phyloP scores from a whole-genome alignment of 2,113 vertebrate genomes.

The Onychostruthus taczanowskii region DNA sequence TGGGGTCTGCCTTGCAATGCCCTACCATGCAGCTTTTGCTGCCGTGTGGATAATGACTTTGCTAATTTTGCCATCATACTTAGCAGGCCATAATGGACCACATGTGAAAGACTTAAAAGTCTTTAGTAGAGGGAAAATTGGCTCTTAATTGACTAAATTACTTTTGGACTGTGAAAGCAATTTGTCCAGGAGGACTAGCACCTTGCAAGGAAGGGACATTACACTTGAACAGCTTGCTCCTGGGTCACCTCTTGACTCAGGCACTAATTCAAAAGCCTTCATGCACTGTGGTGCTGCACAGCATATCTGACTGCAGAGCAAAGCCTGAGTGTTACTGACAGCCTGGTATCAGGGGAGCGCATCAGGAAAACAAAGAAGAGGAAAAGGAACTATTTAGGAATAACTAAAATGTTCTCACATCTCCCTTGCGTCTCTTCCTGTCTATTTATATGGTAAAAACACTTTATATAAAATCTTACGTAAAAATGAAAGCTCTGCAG shows the following conservation, averaged over 20 bases:
- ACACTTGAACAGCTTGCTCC: background rate
- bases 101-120: background rate
- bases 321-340: background rate
- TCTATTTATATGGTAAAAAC: background rate
- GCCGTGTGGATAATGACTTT: background rate
- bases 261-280: background rate
- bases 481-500: background rate
- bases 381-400: background rate
- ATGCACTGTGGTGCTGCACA: fast-evolving
- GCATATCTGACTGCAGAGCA: background rate
- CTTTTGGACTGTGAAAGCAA: background rate
- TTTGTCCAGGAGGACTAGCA: background rate
- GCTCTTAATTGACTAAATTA: background rate
- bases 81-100: background rate
- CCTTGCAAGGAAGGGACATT: background rate
- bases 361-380: background rate
- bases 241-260: background rate
- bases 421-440: background rate
- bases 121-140: background rate
- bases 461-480: background rate
- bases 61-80: background rate
- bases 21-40: background rate
- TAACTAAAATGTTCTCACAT: background rate
- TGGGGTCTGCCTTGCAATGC: background rate
- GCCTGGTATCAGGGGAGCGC: background rate